Evolutionary conservation across 2,888 invertebrate genomes (phyloP).

Genomic region (Lasioglossum lativentre): DNA sequence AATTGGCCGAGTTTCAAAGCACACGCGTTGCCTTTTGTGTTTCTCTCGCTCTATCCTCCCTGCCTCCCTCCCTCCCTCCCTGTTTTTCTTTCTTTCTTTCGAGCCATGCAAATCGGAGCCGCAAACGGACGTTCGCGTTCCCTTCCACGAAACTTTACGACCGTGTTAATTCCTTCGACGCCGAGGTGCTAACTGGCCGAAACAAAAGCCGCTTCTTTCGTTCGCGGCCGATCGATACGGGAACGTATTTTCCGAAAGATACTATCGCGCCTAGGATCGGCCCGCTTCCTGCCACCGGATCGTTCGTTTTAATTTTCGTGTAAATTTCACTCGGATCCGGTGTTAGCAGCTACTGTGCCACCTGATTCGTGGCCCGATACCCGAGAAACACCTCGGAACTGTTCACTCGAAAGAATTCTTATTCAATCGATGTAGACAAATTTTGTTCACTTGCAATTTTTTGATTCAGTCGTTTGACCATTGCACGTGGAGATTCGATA

Average conservation of each 20-base stretch:
- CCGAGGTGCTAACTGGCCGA: slow-evolving; percentile 79
- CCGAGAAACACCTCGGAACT: background rate
- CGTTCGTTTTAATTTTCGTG: slow-evolving; percentile 34
- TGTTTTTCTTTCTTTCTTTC: background rate
- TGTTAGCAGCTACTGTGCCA: slow-evolving; percentile 40
- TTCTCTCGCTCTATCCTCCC: background rate
- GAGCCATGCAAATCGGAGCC: slow-evolving; percentile 49
- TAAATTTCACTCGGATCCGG: slow-evolving; percentile 46
- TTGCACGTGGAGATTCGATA: background rate
- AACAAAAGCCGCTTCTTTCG: slow-evolving; percentile 65
- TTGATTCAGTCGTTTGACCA: background rate
- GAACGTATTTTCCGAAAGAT: slow-evolving; percentile 41
- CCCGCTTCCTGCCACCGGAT: slow-evolving; percentile 52
- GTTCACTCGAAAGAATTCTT: background rate
- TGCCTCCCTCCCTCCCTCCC: background rate
- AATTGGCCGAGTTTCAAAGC: slow-evolving; percentile 44
- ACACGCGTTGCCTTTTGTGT: background rate
- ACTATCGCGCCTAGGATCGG: slow-evolving; percentile 52
- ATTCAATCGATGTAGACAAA: background rate
- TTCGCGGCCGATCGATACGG: slow-evolving; percentile 49
- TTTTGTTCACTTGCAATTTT: background rate
- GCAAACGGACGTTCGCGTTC: slow-evolving; percentile 30
- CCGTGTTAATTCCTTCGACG: slow-evolving; percentile 80
- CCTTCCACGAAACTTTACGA: slow-evolving; percentile 52
- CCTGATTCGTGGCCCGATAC: background rate